A percentile compares a stretch with the other conserved stretches of the same genome.
phyloP scores from a whole-genome alignment of 2,888 invertebrate genomes.

The Pollenia griseotomentosa region DNA sequence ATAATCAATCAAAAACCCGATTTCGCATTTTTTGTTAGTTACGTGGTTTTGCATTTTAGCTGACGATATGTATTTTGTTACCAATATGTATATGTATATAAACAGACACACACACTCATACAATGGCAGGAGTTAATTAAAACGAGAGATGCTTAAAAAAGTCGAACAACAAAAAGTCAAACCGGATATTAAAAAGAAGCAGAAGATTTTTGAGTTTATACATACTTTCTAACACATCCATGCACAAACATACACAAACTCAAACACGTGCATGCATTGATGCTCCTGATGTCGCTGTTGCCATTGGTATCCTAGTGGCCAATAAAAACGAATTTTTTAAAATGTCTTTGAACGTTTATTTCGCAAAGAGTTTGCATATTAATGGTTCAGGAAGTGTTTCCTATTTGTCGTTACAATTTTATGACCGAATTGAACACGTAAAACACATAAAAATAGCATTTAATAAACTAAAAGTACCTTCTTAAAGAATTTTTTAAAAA shows the following conservation, averaged over 20 bases:
- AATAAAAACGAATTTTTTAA: not conserved
- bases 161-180: conserved; percentile 12
- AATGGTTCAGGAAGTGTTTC: not conserved
- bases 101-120: not conserved
- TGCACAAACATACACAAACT: not conserved
- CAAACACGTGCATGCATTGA: too few relatives aligned
- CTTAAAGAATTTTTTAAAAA: too few relatives aligned
- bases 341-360: not conserved
- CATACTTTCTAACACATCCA: not conserved
- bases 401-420: not conserved
- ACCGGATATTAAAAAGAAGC: conserved; percentile 59
- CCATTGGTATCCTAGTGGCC: not conserved
- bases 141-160: not conserved
- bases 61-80: not conserved
- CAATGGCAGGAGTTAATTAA: not conserved
- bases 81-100: not conserved
- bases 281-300: not conserved
- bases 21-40: too few relatives aligned
- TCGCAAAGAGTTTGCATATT: not conserved
- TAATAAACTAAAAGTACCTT: too few relatives aligned
- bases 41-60: too few relatives aligned
- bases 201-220: conserved; percentile 28
- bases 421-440: not conserved
- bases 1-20: too few relatives aligned
- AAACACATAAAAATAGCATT: not conserved